Evolutionary conservation across 1,140 invertebrate genomes (phyloP), one percentile per base, ranked within the genome.

Genomic region (Trissolcus basalis): DNA sequence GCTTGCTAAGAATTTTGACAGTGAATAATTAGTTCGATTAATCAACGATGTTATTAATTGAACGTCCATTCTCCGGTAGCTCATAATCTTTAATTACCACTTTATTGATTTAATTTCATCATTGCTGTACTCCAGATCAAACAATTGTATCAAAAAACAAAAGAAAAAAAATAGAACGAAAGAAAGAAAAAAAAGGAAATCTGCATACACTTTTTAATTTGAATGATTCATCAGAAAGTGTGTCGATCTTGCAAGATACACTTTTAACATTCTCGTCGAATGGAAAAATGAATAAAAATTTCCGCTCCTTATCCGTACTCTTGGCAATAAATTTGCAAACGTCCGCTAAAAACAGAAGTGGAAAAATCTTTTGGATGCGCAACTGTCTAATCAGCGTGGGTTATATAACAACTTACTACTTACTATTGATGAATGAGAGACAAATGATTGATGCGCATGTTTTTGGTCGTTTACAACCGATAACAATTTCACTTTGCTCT

Each of bases 21-120:
- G 16, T 54, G 43, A 60, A 59, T 59, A 39, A 50, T 48, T 55
- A 36, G 56, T 58, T 55, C 50, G 19, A 63, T 63, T 51, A 63
- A 14, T 63, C 49, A 45, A 8, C 9, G n/a, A 16, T 9, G 16
- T 45, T 53, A 63, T 44, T 44, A 44, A 44, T 44, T 13, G 43
- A 39, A 44, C 12, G 7, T 13, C 3, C 13, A 13, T 7, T 14
- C n/a, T 12, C 1, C 4, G 43, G 12, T 44, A 13, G 3, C 43
- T 44, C 11, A 13, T 44, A 44, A 44, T 44, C 43, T 7, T 44
- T 7, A 7, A 7, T 44, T 14, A 13, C 12, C 12, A 13, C 11
- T 44, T 13, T 44, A 13, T 13, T 44, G 43, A n/a, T 13, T 13
- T 9, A 39, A 39, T 9, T 39, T 35, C 33, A 9, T 27, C 19